A percentile compares a stretch with the other conserved stretches of the same genome.
Evolutionary conservation across 2,888 invertebrate genomes (phyloP).

Genomic region (Antheraea yamamai): DNA sequence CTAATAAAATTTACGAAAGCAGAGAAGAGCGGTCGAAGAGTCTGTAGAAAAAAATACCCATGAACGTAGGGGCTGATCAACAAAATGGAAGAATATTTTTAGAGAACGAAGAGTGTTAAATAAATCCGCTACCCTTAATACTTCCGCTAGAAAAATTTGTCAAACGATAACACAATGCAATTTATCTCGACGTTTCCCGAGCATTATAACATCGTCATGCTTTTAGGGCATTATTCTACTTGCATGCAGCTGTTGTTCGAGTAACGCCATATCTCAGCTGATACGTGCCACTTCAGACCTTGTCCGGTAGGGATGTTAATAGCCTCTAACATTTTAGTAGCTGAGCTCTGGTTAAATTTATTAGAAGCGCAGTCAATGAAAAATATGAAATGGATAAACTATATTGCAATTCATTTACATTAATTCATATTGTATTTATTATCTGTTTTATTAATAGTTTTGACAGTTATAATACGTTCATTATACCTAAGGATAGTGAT

Average conservation of each 20-base stretch:
- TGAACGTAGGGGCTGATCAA: too few relatives aligned
- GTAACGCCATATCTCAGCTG: constrained; percentile 6
- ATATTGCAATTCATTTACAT: too few relatives aligned
- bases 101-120: background rate
- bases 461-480: too few relatives aligned
- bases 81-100: too few relatives aligned
- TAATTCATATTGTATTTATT: too few relatives aligned
- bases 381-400: too few relatives aligned
- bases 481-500: too few relatives aligned
- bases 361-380: background rate
- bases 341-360: background rate
- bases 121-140: background rate
- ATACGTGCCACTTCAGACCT: constrained; percentile 10
- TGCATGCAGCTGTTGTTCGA: constrained; percentile 18
- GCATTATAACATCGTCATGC: constrained; percentile 15
- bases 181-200: constrained; percentile 7
- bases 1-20: too few relatives aligned
- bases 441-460: too few relatives aligned
- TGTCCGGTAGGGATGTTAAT: background rate
- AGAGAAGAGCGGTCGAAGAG: too few relatives aligned
- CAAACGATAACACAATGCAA: background rate
- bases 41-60: too few relatives aligned
- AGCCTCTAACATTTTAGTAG: background rate
- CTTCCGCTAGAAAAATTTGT: background rate
- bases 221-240: constrained; percentile 13